Evolutionary conservation across 2,797 vertebrate genomes (phyloP).

Genomic region (Tachyglossus aculeatus): DNA sequence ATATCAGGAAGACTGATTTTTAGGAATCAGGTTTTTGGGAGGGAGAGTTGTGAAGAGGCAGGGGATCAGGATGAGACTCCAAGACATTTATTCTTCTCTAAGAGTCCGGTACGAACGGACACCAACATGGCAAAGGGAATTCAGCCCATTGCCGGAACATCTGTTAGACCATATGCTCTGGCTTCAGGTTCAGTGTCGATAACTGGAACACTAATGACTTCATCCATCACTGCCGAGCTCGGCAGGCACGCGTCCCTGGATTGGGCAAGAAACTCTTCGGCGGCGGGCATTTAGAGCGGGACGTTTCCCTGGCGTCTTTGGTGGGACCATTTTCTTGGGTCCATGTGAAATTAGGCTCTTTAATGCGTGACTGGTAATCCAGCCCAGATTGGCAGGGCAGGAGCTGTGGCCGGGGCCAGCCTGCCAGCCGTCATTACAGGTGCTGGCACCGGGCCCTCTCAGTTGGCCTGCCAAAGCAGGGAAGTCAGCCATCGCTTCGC

Average conservation of each 20-base stretch:
- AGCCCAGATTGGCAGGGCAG: slow-evolving; percentile 55
- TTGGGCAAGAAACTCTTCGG: slow-evolving; percentile 56
- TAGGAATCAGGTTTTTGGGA: neutral
- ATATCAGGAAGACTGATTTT: too few species aligned
- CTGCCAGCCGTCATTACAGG: slow-evolving; percentile 59
- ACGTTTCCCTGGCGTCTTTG: slow-evolving; percentile 31
- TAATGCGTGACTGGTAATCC: slow-evolving; percentile 53
- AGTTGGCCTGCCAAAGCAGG: slow-evolving; percentile 61
- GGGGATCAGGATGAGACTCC: neutral
- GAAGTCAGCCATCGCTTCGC: slow-evolving; percentile 43
- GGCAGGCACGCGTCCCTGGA: slow-evolving; percentile 50
- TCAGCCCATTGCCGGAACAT: slow-evolving; percentile 69
- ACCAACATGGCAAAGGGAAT: slow-evolving; percentile 29
- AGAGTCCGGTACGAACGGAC: slow-evolving; percentile 60
- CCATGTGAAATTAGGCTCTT: slow-evolving; percentile 52
- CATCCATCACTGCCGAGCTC: slow-evolving; percentile 72
- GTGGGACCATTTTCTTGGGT: slow-evolving; percentile 61
- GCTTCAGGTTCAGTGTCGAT: slow-evolving; percentile 67
- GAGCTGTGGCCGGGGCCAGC: slow-evolving; percentile 53
- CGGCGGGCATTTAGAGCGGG: slow-evolving; percentile 6
- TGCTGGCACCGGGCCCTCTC: slow-evolving; percentile 59
- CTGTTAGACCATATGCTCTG: slow-evolving; percentile 79
- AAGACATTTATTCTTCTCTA: neutral
- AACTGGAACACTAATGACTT: slow-evolving; percentile 71
- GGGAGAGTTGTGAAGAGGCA: neutral